These are phyloP conservation scores for Temnothorax longispinosus DNA, from an alignment of 1,140 invertebrate genomes.

Conservation along the genomic window DNA sequence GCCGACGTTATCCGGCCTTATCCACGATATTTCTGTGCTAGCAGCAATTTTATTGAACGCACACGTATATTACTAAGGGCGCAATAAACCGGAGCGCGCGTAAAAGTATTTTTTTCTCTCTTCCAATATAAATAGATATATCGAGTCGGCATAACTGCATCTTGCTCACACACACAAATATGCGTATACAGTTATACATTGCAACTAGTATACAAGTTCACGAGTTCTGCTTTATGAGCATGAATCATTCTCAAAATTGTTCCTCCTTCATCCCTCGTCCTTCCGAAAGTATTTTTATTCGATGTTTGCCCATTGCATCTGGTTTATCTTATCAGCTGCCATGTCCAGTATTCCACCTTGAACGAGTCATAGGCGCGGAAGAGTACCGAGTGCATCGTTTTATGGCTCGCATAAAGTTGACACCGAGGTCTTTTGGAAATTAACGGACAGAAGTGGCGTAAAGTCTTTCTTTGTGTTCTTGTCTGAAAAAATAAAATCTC, in stretches of 20 bases:
- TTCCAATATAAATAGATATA: constrained; percentile 7
- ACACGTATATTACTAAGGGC: neutral
- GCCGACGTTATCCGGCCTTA: neutral
- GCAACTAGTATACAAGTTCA: neutral
- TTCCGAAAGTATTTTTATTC: neutral
- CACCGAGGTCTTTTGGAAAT: neutral
- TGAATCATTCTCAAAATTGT: neutral
- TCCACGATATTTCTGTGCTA: constrained; percentile 10
- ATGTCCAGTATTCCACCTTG: neutral
- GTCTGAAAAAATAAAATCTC: neutral
- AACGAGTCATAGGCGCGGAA: neutral
- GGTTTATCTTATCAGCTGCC: neutral
- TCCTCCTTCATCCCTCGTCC: neutral
- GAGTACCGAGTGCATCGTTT: neutral
- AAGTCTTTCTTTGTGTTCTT: neutral
- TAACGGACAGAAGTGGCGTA: neutral
- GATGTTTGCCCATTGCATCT: neutral
- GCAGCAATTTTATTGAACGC: constrained; percentile 17
- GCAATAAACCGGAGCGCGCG: constrained; percentile 45
- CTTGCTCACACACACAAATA: too few relatives aligned
- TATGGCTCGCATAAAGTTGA: neutral
- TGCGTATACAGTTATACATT: neutral
- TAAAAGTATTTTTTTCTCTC: constrained; percentile 12
- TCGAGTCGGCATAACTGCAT: neutral
- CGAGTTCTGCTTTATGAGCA: constrained; percentile 36